Conservation (phyloP, 2,113 vertebrate genomes). For the Ardeotis arabs region DNA sequence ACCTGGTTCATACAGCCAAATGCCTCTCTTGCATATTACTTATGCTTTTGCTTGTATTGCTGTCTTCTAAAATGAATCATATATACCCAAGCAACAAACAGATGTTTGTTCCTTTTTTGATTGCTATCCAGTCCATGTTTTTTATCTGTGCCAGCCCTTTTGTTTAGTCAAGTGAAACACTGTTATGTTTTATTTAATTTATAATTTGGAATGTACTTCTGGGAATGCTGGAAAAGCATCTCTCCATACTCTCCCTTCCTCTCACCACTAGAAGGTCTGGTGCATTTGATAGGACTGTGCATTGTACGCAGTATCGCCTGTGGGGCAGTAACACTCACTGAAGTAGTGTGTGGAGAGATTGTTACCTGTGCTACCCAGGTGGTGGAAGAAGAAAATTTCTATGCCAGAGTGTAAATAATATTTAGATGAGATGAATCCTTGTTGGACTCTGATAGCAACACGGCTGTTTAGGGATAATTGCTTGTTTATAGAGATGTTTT, state of each 20-base stretch:
- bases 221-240: neutral
- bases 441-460: neutral
- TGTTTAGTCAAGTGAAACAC: neutral
- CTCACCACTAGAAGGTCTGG: neutral
- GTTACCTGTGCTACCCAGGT: neutral
- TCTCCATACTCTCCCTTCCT: neutral
- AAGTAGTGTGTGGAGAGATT: neutral
- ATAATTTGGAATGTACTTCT: neutral
- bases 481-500: neutral
- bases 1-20: neutral
- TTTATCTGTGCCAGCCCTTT: neutral
- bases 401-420: neutral
- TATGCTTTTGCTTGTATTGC: neutral
- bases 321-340: neutral
- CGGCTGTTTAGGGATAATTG: neutral
- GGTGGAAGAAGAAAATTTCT: neutral
- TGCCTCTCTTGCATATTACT: neutral
- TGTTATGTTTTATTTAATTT: neutral
- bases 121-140: neutral
- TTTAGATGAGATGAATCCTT: neutral
- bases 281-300: neutral
- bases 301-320: fast-evolving
- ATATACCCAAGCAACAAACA: neutral
- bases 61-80: neutral
- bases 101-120: neutral